Percentiles rank a stretch among this genome's conserved stretches.
Conservation (phyloP, 2,888 invertebrate genomes). For the Galeruca laticollis region DNA sequence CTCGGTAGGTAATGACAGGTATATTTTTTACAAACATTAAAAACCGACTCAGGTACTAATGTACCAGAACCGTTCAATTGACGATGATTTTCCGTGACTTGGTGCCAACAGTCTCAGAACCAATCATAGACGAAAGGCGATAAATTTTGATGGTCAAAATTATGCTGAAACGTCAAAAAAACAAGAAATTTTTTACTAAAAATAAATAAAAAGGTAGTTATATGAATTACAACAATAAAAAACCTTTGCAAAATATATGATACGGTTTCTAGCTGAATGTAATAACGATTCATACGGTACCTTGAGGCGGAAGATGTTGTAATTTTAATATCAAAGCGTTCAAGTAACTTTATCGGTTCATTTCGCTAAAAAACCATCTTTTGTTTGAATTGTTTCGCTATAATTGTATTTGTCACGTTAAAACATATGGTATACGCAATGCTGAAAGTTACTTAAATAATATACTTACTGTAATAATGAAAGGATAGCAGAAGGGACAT, state of each 20-base stretch:
- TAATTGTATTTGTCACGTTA: conserved; percentile 21
- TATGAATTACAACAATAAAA: background rate
- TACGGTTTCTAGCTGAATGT: background rate
- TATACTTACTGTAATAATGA: background rate
- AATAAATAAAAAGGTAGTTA: background rate
- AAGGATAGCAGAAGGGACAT: conserved; percentile 1
- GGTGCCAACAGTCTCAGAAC: too few species aligned
- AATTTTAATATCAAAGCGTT: conserved; percentile 31
- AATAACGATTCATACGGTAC: background rate
- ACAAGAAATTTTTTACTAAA: background rate
- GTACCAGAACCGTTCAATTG: too few species aligned
- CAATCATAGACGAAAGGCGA: too few species aligned
- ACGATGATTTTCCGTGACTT: too few species aligned
- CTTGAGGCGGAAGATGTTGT: conserved; percentile 26
- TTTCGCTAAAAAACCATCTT: conserved; percentile 12
- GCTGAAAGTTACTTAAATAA: background rate
- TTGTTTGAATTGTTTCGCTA: conserved; percentile 20
- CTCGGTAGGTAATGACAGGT: too few species aligned
- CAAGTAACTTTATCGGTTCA: conserved; percentile 2
- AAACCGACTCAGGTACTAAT: too few species aligned
- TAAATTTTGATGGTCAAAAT: too few species aligned
- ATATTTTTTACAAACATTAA: too few species aligned
- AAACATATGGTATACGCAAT: conserved; percentile 12
- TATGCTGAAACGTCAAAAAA: too few species aligned
- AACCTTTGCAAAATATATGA: background rate